A percentile compares a stretch with the other conserved stretches of the same genome.
These are phyloP conservation scores for Harpegnathos saltator DNA, from an alignment of 1,140 invertebrate species.

Conservation along the genomic window DNA sequence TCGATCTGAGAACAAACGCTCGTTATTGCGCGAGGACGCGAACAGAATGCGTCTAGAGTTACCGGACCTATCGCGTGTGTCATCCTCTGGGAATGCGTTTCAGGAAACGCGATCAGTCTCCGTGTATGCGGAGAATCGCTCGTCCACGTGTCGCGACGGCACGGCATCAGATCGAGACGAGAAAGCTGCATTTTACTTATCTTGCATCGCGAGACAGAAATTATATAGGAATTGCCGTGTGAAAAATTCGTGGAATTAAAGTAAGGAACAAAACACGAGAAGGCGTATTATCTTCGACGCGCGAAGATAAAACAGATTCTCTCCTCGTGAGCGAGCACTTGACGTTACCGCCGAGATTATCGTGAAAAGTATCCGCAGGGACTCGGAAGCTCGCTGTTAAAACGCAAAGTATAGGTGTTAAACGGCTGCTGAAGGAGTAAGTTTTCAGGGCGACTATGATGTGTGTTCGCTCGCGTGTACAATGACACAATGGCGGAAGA, in stretches of 20 bases:
- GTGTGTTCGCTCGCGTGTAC: background rate
- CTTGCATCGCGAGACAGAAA: background rate
- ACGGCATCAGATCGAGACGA: background rate
- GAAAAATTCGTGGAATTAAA: background rate
- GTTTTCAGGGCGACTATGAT: background rate
- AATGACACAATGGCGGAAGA: background rate
- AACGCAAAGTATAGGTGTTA: background rate
- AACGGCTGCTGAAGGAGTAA: background rate
- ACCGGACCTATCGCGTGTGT: background rate
- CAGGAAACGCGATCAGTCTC: background rate
- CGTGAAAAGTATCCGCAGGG: background rate
- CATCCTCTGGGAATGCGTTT: background rate
- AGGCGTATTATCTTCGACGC: background rate
- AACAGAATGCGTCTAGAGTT: background rate
- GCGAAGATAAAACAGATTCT: background rate
- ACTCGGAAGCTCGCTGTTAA: background rate
- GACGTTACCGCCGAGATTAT: background rate
- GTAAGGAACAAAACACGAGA: background rate
- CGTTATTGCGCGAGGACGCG: conserved; percentile 19
- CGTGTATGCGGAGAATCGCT: background rate
- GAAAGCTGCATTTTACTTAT: background rate
- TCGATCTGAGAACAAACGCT: conserved; percentile 90
- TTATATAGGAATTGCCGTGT: background rate
- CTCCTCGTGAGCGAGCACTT: too few species aligned
- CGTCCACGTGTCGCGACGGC: background rate